Percentiles rank a stretch among this genome's conserved stretches.
phyloP scores from a whole-genome alignment of 2,888 invertebrate species.

The Cyclophora albipunctata region DNA sequence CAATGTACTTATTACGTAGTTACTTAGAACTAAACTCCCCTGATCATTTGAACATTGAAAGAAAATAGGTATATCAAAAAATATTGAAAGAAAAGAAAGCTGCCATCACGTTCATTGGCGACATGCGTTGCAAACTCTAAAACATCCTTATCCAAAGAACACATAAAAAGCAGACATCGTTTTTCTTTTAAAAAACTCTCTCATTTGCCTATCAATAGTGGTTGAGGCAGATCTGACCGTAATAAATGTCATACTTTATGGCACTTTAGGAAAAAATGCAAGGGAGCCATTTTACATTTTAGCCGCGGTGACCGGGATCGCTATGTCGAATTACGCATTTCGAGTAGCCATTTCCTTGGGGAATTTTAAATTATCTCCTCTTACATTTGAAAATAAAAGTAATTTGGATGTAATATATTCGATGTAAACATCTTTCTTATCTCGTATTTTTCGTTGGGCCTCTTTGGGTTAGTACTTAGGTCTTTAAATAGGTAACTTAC shows the following conservation, averaged over 20 bases:
- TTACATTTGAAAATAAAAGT: conserved; percentile 18
- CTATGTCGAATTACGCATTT: conserved; percentile 65
- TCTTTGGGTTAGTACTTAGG: too few relatives aligned
- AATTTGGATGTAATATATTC: conserved; percentile 7
- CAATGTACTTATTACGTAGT: too few relatives aligned
- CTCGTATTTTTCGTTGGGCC: neutral
- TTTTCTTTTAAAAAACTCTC: conserved; percentile 76
- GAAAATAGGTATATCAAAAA: too few relatives aligned
- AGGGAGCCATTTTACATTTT: conserved; percentile 74
- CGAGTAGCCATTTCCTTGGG: conserved; percentile 64
- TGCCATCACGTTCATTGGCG: conserved; percentile 45
- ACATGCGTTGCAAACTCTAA: conserved; percentile 54
- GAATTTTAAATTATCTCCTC: conserved; percentile 46
- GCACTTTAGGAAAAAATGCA: conserved; percentile 73
- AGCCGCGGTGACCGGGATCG: conserved; percentile 65
- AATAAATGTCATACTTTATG: conserved; percentile 76
- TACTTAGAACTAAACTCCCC: too few relatives aligned
- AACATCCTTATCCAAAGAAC: conserved; percentile 68
- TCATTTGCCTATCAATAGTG: conserved; percentile 77
- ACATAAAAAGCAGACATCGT: conserved; percentile 76
- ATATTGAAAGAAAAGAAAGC: conserved; percentile 24
- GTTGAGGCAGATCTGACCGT: conserved; percentile 74
- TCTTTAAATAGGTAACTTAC: too few relatives aligned
- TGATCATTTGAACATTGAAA: too few relatives aligned
- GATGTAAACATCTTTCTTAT: conserved; percentile 4